Conservation (phyloP, 2,888 invertebrate genomes). For the Nomada hirtipes region DNA sequence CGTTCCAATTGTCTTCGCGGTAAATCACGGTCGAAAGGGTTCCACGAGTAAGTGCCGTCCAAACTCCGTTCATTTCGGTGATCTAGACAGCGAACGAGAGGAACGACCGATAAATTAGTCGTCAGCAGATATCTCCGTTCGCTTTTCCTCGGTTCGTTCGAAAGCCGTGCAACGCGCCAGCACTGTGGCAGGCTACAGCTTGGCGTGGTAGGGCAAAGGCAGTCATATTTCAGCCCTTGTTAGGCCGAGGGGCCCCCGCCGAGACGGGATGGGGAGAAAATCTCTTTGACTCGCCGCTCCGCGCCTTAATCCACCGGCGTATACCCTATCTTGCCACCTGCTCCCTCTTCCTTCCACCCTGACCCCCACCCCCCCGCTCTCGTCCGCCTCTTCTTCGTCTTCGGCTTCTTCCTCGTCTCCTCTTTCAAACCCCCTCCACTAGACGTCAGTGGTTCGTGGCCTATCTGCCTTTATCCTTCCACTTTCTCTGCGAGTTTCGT, state of each 20-base stretch:
- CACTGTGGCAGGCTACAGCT: conserved; percentile 55
- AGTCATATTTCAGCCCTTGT: conserved; percentile 83
- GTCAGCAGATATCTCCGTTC: conserved; percentile 71
- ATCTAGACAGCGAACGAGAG: conserved; percentile 48
- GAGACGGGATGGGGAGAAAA: conserved; percentile 80
- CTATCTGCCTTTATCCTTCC: conserved; percentile 38
- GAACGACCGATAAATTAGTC: conserved; percentile 73
- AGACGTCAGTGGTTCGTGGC: not conserved
- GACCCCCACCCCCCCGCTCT: conserved; percentile 29
- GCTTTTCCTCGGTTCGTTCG: conserved; percentile 70
- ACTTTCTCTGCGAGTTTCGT: conserved; percentile 29
- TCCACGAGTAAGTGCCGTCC: conserved; percentile 21
- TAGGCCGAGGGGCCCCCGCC: conserved; percentile 80
- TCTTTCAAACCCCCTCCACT: conserved; percentile 17
- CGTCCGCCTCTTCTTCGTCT: conserved; percentile 17
- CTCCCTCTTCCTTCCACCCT: conserved; percentile 73
- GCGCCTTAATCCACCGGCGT: conserved; percentile 80
- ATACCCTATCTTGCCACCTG: conserved; percentile 81
- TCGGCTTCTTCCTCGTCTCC: conserved; percentile 19
- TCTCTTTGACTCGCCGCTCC: conserved; percentile 82
- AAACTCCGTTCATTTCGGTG: conserved; percentile 67
- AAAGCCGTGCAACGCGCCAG: conserved; percentile 62
- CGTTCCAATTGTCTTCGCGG: not conserved
- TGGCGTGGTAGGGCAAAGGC: conserved; percentile 74
- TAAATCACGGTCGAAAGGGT: conserved; percentile 19